Percentiles rank a stretch among this genome's conserved stretches.
phyloP scores from a whole-genome alignment of 2,113 vertebrate genomes.

The Butorides virescens region DNA sequence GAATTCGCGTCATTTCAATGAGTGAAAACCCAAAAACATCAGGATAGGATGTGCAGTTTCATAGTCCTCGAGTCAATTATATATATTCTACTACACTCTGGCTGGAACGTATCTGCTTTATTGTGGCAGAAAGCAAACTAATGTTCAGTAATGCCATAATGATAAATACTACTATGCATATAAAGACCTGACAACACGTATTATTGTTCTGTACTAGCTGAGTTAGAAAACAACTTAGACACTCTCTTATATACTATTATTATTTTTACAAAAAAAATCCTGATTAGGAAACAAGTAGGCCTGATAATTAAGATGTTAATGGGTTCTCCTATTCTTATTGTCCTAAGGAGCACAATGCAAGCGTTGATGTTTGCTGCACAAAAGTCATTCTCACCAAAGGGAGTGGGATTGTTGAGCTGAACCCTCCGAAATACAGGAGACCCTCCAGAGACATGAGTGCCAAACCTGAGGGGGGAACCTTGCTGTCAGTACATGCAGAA shows the following conservation, averaged over 20 bases:
- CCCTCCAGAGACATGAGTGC: slow-evolving; percentile 85
- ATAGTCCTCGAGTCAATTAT: background rate
- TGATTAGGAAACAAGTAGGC: background rate
- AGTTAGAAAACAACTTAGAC: background rate
- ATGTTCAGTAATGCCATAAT: background rate
- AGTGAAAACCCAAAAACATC: background rate
- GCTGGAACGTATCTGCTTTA: background rate
- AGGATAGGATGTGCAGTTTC: background rate
- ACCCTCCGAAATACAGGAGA: slow-evolving; percentile 79
- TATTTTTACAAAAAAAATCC: background rate
- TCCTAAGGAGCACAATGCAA: fast-evolving
- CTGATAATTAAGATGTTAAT: background rate
- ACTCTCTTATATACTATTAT: background rate
- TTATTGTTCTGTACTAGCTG: background rate
- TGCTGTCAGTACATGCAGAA: background rate
- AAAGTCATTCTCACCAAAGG: slow-evolving; percentile 76
- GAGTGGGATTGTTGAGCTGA: slow-evolving; percentile 86
- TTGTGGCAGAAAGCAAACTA: background rate
- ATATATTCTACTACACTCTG: background rate
- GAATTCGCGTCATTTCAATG: background rate
- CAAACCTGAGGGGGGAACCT: slow-evolving; percentile 78
- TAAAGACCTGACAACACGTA: background rate
- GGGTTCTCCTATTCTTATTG: background rate
- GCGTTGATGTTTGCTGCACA: background rate
- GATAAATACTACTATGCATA: background rate